Evolutionary conservation across 2,113 vertebrate species (phyloP).

Genomic region (Choloepus hoffmanni): DNA sequence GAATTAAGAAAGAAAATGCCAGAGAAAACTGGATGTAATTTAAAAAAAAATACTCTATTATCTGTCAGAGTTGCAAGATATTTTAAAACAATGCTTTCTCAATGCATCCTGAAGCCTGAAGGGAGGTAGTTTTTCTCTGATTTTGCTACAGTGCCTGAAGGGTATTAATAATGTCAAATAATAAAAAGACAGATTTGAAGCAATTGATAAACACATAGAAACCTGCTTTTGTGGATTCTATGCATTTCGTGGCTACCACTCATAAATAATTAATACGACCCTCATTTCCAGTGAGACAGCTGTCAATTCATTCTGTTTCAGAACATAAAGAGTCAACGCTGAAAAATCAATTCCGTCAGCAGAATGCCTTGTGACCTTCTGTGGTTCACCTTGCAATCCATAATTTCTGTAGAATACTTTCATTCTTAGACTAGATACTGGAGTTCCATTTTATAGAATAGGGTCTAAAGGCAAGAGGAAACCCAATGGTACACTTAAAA

Average conservation of each 20-base stretch:
- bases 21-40: background rate
- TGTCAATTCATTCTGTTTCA: background rate
- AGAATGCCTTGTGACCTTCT: background rate
- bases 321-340: constrained; percentile 38
- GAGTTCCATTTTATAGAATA: background rate
- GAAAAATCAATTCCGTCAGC: background rate
- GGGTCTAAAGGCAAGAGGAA: background rate
- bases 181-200: constrained; percentile 39
- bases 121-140: constrained; percentile 2
- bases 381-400: background rate
- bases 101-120: background rate
- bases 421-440: background rate
- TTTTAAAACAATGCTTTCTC: constrained; percentile 51
- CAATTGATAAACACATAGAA: constrained; percentile 61
- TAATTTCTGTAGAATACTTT: background rate
- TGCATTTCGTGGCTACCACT: background rate
- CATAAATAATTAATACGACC: constrained; percentile 5
- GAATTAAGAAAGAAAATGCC: constrained; percentile 5
- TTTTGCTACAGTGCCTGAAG: background rate
- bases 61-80: background rate
- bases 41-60: constrained; percentile 20
- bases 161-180: constrained; percentile 28
- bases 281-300: background rate
- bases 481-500: background rate
- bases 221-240: constrained; percentile 10